These are phyloP conservation scores for Sphaeramia orbicularis DNA, from an alignment of 2,797 vertebrate genomes.

Conservation along the genomic window DNA sequence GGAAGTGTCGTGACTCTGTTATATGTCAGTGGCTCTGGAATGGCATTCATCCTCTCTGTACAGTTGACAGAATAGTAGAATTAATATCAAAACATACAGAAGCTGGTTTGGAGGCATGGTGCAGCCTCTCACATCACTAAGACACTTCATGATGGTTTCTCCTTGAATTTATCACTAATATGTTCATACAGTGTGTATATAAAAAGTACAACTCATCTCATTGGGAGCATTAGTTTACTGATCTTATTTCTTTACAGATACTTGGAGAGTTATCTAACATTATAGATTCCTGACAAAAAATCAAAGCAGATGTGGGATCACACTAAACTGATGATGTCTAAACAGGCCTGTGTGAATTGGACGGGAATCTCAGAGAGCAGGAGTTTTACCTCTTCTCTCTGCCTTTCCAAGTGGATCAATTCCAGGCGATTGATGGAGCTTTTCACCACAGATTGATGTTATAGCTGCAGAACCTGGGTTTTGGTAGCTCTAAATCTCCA, in stretches of 20 bases:
- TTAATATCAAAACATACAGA: too few relatives aligned
- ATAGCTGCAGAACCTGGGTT: constrained; percentile 40
- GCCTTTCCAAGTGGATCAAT: constrained; percentile 55
- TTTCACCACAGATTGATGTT: constrained; percentile 45
- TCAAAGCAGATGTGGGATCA: constrained; percentile 33
- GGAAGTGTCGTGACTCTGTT: too few relatives aligned
- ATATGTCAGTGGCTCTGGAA: too few relatives aligned
- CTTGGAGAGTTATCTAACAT: constrained; percentile 10
- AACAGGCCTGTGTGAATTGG: constrained; percentile 32
- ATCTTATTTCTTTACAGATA: too few relatives aligned
- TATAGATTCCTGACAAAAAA: constrained; percentile 34
- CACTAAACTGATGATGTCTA: constrained; percentile 23
- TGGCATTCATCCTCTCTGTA: background rate
- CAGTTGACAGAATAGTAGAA: background rate
- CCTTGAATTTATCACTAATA: too few relatives aligned
- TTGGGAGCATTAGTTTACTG: too few relatives aligned
- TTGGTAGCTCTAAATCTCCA: constrained; percentile 31
- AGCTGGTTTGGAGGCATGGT: too few relatives aligned
- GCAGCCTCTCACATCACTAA: too few relatives aligned
- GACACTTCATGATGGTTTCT: too few relatives aligned
- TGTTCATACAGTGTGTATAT: too few relatives aligned
- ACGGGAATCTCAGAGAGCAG: constrained; percentile 24
- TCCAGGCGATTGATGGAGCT: constrained; percentile 61
- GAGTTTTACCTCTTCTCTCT: constrained; percentile 45
- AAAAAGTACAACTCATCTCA: too few relatives aligned